phyloP scores from a whole-genome alignment of 2,888 invertebrate genomes.

The Oscheius sp. region DNA sequence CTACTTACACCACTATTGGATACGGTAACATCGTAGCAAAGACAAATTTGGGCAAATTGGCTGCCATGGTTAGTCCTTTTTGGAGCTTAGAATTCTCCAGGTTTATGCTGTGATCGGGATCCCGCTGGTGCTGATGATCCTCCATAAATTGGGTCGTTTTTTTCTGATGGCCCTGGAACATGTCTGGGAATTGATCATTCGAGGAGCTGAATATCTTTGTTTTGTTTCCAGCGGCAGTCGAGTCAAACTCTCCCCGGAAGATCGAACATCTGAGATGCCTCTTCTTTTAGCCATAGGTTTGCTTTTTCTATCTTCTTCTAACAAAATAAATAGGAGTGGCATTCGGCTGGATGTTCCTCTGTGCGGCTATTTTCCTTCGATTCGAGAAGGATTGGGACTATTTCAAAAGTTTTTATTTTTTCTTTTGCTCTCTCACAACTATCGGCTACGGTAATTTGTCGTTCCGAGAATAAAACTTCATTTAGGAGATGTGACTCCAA shows the following conservation, averaged over 20 bases:
- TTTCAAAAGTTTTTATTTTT: conserved; percentile 70
- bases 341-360: conserved; percentile 70
- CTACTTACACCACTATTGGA: conserved; percentile 69
- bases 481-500: conserved; percentile 69
- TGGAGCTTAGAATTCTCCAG: no score
- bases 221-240: conserved; percentile 49
- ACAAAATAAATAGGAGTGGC: conserved; percentile 50
- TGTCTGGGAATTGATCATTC: conserved; percentile 54
- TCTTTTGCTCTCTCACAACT: conserved; percentile 69
- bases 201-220: conserved; percentile 47
- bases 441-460: conserved; percentile 65
- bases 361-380: conserved; percentile 67
- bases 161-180: conserved; percentile 63
- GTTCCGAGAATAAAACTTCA: neutral
- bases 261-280: conserved; percentile 60
- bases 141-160: conserved; percentile 67
- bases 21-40: conserved; percentile 69
- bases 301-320: conserved; percentile 34
- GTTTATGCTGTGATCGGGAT: conserved; percentile 69
- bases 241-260: conserved; percentile 38
- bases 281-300: conserved; percentile 59
- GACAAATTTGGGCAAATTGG: conserved; percentile 63
- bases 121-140: conserved; percentile 68
- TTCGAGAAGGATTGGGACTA: conserved; percentile 70
- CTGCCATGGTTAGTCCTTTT: conserved; percentile 60